A percentile compares a stretch with the other conserved stretches of the same genome.
Evolutionary conservation across 2,797 vertebrate genomes (phyloP).

Genomic region (Huso huso): DNA sequence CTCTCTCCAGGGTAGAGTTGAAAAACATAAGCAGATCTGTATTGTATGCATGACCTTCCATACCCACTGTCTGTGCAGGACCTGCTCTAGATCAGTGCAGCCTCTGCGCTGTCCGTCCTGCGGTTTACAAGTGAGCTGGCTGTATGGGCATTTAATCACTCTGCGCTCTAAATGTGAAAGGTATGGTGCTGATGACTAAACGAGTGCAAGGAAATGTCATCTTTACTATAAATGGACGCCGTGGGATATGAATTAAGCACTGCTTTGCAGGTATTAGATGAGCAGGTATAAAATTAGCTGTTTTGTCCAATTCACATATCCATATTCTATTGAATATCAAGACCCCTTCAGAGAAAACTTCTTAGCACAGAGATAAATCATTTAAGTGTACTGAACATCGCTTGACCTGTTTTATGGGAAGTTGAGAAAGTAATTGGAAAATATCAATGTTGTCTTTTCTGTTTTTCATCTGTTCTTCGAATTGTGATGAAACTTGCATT

Average conservation of each 20-base stretch:
- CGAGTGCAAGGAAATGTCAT: neutral
- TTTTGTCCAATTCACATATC: neutral
- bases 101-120: too few species aligned
- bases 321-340: neutral
- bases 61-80: too few species aligned
- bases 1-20: too few species aligned
- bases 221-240: neutral
- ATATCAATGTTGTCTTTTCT: too few species aligned
- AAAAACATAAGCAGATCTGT: too few species aligned
- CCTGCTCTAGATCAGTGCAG: too few species aligned
- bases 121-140: conserved; percentile 12
- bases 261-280: neutral
- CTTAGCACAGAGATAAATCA: conserved; percentile 1
- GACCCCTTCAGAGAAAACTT: neutral
- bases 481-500: too few species aligned
- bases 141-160: conserved; percentile 37
- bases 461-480: too few species aligned
- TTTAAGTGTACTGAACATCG: neutral
- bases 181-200: neutral
- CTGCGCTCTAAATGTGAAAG: neutral
- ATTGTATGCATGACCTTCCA: too few species aligned
- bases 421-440: neutral
- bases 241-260: neutral
- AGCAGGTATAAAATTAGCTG: neutral
- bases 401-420: neutral